phyloP scores from a whole-genome alignment of 2,888 invertebrate species.

The Callyntrura guangdongensis region DNA sequence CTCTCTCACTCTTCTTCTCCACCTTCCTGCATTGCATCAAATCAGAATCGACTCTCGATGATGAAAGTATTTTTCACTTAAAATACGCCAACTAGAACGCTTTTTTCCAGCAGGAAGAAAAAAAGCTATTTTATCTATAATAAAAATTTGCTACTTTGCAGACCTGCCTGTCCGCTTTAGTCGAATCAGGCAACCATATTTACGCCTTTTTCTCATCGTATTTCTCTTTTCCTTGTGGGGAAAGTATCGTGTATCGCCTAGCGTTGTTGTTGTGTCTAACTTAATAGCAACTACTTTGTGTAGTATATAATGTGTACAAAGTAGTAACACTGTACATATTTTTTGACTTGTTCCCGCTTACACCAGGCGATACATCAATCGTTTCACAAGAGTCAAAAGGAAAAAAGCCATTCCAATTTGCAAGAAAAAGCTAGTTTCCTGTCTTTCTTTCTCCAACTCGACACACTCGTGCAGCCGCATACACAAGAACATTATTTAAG shows the following conservation, averaged over 20 bases:
- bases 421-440: slow-evolving; percentile 75
- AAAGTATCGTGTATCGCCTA: slow-evolving; percentile 3
- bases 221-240: slow-evolving; percentile 25
- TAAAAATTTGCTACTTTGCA: slow-evolving; percentile 33
- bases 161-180: slow-evolving; percentile 20
- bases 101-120: background rate
- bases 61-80: slow-evolving; percentile 55
- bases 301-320: slow-evolving; percentile 28
- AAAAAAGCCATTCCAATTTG: slow-evolving; percentile 75
- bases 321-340: background rate
- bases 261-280: slow-evolving; percentile 39
- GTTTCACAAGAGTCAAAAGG: slow-evolving; percentile 73
- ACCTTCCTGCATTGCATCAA: slow-evolving; percentile 68
- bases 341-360: slow-evolving; percentile 13
- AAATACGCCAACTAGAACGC: slow-evolving; percentile 28
- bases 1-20: slow-evolving; percentile 27
- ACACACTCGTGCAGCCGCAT: slow-evolving; percentile 8
- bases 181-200: slow-evolving; percentile 37
- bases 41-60: slow-evolving; percentile 65
- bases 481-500: slow-evolving; percentile 64
- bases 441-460: slow-evolving; percentile 64
- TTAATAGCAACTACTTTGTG: background rate
- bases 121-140: slow-evolving; percentile 60
- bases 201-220: slow-evolving; percentile 38
- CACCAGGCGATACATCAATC: slow-evolving; percentile 68